Percentiles rank a stretch among this genome's conserved stretches.
Evolutionary conservation across 2,888 invertebrate genomes (phyloP).

Genomic region (Chymomyza amoena): DNA sequence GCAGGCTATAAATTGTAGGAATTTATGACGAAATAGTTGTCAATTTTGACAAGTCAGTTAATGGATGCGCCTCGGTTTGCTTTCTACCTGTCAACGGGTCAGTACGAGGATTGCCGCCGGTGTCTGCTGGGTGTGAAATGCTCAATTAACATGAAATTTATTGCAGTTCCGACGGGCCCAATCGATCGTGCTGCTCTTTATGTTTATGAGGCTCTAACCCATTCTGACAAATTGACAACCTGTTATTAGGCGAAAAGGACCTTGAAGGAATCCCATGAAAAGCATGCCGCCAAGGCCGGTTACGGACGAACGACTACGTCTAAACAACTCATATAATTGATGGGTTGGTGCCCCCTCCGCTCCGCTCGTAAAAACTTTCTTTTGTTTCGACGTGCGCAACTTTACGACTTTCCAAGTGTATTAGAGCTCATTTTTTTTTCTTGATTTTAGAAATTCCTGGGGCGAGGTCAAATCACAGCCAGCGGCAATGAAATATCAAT

Average conservation of each 20-base stretch:
- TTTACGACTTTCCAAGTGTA: slow-evolving; percentile 76
- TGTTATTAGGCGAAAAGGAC: slow-evolving; percentile 64
- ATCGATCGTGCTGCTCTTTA: slow-evolving; percentile 16
- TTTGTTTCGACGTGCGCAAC: slow-evolving; percentile 65
- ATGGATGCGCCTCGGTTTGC: slow-evolving; percentile 42
- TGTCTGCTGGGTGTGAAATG: slow-evolving; percentile 71
- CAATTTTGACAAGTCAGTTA: slow-evolving; percentile 75
- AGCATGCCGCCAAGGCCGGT: not conserved
- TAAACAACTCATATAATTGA: slow-evolving; percentile 40
- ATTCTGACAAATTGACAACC: slow-evolving; percentile 53
- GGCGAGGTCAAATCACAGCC: slow-evolving; percentile 52
- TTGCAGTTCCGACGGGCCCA: slow-evolving; percentile 37
- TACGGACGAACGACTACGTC: not conserved
- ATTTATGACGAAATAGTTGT: slow-evolving; percentile 74
- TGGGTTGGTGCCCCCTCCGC: slow-evolving; percentile 17
- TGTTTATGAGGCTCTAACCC: slow-evolving; percentile 38
- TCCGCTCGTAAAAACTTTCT: slow-evolving; percentile 67
- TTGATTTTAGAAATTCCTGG: slow-evolving; percentile 20
- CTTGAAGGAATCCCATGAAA: slow-evolving; percentile 37
- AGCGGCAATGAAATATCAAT: slow-evolving; percentile 66
- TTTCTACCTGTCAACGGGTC: slow-evolving; percentile 25
- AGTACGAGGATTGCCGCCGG: slow-evolving; percentile 14
- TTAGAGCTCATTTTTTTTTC: slow-evolving; percentile 12
- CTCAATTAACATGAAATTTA: slow-evolving; percentile 76
- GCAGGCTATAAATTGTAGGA: slow-evolving; percentile 18